A percentile compares a stretch with the other conserved stretches of the same genome.
phyloP scores from a whole-genome alignment of 2,113 vertebrate species.

The Pterophyllum scalare region DNA sequence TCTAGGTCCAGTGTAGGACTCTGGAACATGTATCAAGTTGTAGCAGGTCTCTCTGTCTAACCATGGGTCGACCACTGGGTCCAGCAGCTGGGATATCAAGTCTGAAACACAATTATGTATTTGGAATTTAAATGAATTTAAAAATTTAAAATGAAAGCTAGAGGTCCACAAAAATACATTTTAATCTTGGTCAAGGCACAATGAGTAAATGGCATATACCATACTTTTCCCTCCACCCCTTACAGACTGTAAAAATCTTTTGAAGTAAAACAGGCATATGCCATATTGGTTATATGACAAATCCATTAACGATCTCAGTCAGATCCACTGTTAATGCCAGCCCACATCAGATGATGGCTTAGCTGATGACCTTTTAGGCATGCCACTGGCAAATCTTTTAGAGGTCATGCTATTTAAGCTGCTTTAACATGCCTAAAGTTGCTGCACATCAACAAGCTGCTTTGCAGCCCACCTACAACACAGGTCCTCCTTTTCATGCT shows the following conservation, averaged over 20 bases:
- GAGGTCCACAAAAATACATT: not conserved
- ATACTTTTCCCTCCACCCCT: not conserved
- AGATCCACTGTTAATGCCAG: not conserved
- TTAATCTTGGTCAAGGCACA: not conserved
- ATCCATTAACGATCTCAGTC: not conserved
- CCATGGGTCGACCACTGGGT: constrained; percentile 70
- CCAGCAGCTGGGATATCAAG: constrained; percentile 84
- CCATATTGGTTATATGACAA: not conserved
- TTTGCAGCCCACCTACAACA: not conserved
- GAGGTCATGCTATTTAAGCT: not conserved
- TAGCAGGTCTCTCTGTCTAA: constrained; percentile 71
- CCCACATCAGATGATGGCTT: not conserved
- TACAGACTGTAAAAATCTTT: not conserved
- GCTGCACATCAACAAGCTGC: not conserved
- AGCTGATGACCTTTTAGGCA: not conserved
- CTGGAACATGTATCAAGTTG: constrained; percentile 82
- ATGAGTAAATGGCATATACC: not conserved
- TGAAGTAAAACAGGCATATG: not conserved
- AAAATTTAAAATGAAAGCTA: not conserved
- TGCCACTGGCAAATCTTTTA: not conserved
- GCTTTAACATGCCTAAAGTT: not conserved
- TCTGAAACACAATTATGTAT: constrained; percentile 53
- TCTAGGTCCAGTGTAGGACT: constrained; percentile 88
- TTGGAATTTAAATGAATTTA: not conserved
- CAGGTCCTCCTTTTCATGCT: not conserved